These are phyloP conservation scores for Corynorhinus townsendii DNA, from an alignment of 2,113 vertebrate species.

Conservation along the genomic window DNA sequence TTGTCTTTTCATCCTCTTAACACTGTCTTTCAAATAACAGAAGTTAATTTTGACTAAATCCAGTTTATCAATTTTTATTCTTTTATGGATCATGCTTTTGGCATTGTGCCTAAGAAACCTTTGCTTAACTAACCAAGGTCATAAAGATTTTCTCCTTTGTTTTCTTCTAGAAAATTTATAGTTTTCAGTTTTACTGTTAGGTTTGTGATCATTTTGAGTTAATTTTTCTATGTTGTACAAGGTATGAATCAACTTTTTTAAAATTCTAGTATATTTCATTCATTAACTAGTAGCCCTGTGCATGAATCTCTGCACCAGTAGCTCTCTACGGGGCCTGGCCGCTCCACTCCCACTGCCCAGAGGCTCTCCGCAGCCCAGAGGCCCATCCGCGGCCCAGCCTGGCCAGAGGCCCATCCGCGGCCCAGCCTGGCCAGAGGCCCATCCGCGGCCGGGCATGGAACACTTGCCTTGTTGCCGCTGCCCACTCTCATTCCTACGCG, in stretches of 20 bases:
- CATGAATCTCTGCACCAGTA: no score
- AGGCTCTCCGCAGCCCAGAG: no score
- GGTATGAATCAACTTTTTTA: background rate
- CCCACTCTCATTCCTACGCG: no score
- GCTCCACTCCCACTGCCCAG: no score
- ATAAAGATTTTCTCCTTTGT: background rate
- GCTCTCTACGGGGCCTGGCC: no score
- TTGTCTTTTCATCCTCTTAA: background rate
- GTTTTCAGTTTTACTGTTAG: background rate
- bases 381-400: no score
- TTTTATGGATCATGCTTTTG: background rate
- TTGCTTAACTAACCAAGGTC: background rate
- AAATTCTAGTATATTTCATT: no score
- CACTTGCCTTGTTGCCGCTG: no score
- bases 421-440: no score
- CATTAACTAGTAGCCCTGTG: no score
- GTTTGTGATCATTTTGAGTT: background rate
- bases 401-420: no score
- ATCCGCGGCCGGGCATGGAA: no score
- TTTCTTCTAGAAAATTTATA: background rate
- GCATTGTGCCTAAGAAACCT: background rate
- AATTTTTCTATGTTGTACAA: background rate
- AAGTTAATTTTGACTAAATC: background rate
- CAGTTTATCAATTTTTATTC: background rate
- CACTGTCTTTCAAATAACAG: background rate